Evolutionary conservation across 2,888 invertebrate species (phyloP).

Genomic region (Caenorhabditis virilis): DNA sequence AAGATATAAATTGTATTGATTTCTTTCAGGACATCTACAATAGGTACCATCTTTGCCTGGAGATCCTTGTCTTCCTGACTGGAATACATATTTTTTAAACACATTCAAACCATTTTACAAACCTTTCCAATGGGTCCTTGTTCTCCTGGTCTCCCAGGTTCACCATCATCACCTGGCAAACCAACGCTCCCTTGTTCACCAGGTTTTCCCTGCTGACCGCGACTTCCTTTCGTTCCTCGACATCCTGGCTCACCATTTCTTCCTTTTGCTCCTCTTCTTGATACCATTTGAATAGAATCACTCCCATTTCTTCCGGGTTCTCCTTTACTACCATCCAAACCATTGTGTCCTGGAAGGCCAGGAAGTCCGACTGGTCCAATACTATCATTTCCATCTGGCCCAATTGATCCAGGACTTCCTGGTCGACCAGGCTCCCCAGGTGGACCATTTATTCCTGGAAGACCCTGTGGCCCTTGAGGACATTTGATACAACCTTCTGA

Average conservation of each 20-base stretch:
- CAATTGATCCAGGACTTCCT: not conserved
- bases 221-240: constrained; percentile 5
- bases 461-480: constrained; percentile 11
- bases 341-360: constrained; percentile 11
- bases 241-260: constrained; percentile 13
- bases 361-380: constrained; percentile 11
- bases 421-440: constrained; percentile 22
- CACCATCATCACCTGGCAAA: constrained; percentile 7
- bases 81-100: too few relatives aligned
- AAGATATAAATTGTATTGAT: not conserved
- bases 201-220: constrained; percentile 11
- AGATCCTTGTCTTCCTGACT: constrained; percentile 13
- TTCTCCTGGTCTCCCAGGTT: constrained; percentile 2
- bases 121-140: constrained; percentile 12
- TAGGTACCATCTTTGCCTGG: constrained; percentile 28
- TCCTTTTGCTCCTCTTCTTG: constrained; percentile 17
- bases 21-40: constrained; percentile 21
- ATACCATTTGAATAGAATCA: not conserved
- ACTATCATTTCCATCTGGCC: constrained; percentile 10
- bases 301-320: constrained; percentile 15
- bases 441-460: constrained; percentile 21
- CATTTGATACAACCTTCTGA: constrained; percentile 27
- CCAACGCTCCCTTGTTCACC: constrained; percentile 12
- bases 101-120: too few relatives aligned
- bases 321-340: constrained; percentile 18